Percentiles rank a stretch among this genome's conserved stretches.
Evolutionary conservation across 2,113 vertebrate species (phyloP).

Genomic region (Oceanodroma tethys): DNA sequence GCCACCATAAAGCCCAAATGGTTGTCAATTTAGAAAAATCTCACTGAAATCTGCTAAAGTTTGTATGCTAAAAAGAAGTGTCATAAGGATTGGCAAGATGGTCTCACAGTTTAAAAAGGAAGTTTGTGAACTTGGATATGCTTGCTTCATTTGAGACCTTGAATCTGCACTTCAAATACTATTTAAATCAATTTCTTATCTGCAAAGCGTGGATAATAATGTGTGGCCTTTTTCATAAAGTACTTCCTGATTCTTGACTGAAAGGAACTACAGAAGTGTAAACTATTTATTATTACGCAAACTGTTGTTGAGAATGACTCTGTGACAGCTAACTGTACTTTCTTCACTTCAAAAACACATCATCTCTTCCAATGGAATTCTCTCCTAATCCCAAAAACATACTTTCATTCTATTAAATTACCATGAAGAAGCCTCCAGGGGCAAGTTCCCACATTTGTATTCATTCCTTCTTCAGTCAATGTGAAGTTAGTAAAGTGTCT

Average conservation of each 20-base stretch:
- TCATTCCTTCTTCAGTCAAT: neutral
- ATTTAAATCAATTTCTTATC: neutral
- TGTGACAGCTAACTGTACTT: neutral
- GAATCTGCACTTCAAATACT: neutral
- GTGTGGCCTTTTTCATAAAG: neutral
- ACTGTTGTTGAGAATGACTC: neutral
- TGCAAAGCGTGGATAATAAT: neutral
- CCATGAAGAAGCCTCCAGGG: neutral
- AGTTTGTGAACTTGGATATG: neutral
- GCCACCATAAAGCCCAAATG: neutral
- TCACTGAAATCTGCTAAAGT: constrained; percentile 11
- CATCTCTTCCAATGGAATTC: neutral
- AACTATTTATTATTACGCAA: neutral
- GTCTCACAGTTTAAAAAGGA: neutral
- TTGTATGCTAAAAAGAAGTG: neutral
- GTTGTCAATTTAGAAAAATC: neutral
- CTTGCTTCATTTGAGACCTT: neutral
- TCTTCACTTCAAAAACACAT: neutral
- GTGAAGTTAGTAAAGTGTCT: neutral
- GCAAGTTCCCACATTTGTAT: neutral
- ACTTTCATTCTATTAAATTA: neutral
- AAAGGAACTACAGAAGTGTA: neutral
- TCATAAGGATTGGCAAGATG: neutral
- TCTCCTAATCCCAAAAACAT: neutral
- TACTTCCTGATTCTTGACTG: neutral